Percentiles rank a stretch among this genome's conserved stretches.
Conservation (phyloP, 2,888 invertebrate species). For the Tigriopus californicus region DNA sequence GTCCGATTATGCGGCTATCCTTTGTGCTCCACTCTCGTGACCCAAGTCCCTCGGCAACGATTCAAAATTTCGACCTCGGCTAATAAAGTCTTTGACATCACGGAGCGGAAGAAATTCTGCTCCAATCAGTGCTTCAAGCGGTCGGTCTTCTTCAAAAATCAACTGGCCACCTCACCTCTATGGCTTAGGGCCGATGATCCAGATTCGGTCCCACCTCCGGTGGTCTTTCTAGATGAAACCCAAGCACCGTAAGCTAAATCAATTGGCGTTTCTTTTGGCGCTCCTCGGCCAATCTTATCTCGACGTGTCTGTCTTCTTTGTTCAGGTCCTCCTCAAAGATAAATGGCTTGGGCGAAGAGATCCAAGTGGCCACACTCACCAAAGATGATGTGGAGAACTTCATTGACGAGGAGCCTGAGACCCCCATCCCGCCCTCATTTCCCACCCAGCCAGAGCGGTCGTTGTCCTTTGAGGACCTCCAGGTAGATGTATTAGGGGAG, state of each 20-base stretch:
- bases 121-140: slow-evolving; percentile 1
- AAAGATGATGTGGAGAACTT: not conserved
- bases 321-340: not conserved
- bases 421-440: not conserved
- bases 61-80: not conserved
- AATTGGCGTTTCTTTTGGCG: too few relatives aligned
- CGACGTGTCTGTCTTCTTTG: not conserved
- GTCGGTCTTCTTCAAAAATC: not conserved
- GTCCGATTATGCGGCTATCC: slow-evolving; percentile 12
- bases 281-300: too few relatives aligned
- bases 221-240: not conserved
- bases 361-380: not conserved
- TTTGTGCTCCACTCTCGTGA: not conserved
- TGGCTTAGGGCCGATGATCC: not conserved
- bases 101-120: slow-evolving; percentile 14
- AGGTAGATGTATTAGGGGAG: not conserved
- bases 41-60: not conserved
- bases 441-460: not conserved
- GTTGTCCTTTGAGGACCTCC: not conserved
- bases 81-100: not conserved
- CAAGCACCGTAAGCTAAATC: not conserved
- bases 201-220: not conserved
- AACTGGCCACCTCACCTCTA: not conserved
- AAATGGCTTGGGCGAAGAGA: not conserved
- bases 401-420: not conserved